Evolutionary conservation across 2,888 invertebrate genomes (phyloP), one percentile per base, ranked within the genome.

Genomic region (Yponomeuta evonymella): DNA sequence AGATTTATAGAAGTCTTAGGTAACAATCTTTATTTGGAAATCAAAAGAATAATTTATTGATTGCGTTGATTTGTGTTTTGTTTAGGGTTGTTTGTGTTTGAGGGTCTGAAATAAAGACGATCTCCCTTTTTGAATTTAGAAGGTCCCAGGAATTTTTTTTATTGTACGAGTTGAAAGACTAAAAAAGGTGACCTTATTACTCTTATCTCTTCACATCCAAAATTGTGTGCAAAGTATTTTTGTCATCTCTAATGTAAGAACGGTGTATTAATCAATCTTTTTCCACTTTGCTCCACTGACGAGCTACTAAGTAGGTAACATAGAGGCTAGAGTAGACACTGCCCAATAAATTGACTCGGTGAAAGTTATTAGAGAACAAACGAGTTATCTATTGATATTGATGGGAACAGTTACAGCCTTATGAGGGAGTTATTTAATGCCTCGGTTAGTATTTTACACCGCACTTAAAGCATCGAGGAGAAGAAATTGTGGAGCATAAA

Each of bases 281-380:
- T 43, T 12, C 48, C 23, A 23, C 67, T 36, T n/a, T n/a, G 30
- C 51, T 30, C 33, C n/a, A 12, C 69, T 62, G 36, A 23, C 12
- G 65, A 64, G 29, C 70, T 84, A 81, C 81, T 83, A 81, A 85
- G 79, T 83, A 81, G 84, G 79, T 78, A 77, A 79, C 79, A 77
- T 70, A 15, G 51, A 65, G 5, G 65, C 62, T 43, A 79, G 78
- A 80, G 36, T 36, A 36, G 82, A 83, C 81, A 81, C 79, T 79
- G 76, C 76, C 78, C 76, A 81, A 83, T 85, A 84, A 82, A 82
- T 83, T 77, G 75, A 75, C 76, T 77, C 75, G 78, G 78, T 77
- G 78, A 83, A 81, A 81, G 79, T 81, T 81, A 83, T 81, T 80
- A 79, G 77, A 78, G 74, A 75, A 71, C 71, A 71, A 73, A 73